Evolutionary conservation across 2,797 vertebrate genomes (phyloP), one percentile per base, ranked within the genome.

Genomic region (Oreochromis grahami): DNA sequence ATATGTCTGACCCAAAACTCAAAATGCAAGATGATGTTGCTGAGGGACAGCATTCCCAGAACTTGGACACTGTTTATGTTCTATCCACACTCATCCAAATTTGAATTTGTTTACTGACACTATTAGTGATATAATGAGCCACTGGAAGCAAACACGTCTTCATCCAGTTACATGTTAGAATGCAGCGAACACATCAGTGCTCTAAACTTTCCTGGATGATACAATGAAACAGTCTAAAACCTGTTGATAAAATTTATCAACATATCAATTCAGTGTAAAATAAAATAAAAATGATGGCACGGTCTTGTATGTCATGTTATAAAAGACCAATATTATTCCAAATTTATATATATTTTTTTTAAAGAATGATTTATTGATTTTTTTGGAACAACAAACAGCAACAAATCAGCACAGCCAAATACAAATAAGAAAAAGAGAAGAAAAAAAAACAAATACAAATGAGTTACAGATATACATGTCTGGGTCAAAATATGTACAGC

Each of bases 1-100:
- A 86, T 86, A 87, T 84, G 86, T 84, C 85, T 94, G 94, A 95
- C 93, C 93, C 85, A 91, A 91, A 92, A 90, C 83, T 92, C 56
- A 32, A 91, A 93, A 87, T 89, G 78, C 78, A 89, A 89, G 84
- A 89, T 78, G 82, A 87, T 88, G 63, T 82, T 87, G 78, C 55
- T 84, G 52, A 84, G 84, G 85, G 84, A 91, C 70, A 87, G 52
- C 79, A 82, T 80, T 87, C 38, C 2, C 24, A 77, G 60, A 58
- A 81, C 76, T 86, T 80, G 72, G 80, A 89, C 77, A 78, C 53
- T 70, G 72, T 86, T 89, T 83, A 84, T 76, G 81, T 84, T 51
- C 78, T 21, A 43, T 84, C 63, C 43, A 29, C 72, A 91, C 85
- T 82, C 68, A 88, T 84, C 70, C 77, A 72, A 84, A 58, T 60